Base-by-base conservation (phyloP, 2,113 vertebrate species). In the Alaudala cheleensis region DNA sequence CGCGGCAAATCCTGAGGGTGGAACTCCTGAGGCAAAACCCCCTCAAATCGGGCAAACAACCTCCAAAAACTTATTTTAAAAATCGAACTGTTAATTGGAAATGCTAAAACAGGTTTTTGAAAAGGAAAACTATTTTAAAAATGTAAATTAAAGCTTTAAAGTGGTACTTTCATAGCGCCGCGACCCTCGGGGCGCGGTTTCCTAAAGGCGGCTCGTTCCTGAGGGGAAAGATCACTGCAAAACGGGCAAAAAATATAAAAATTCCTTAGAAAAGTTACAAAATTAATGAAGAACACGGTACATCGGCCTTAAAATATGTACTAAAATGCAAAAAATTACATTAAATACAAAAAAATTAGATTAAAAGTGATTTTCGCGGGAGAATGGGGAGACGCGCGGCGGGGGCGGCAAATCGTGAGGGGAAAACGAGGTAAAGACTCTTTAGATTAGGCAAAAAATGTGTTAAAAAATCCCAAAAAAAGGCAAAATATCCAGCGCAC, bases 61-160 rank as follows among this genome's bases (percentile, higher is more conserved):
- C 15, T 5, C 11, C 9, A 7, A 50, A 69, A 42, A 23, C 4
- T 9, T 4, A 3, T 21, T 47, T 0, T 3, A 40, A n/a, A 24
- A 26, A 14, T 7, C 5, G 2, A 21, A 7, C 3, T n/a, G 11
- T 2, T 17, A 9, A 18, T 0, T 14, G 2, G 14, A 23, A 42
- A 5, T 0, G 10, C 1, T 0, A 7, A 8, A 26, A 6, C 0
- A 33, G 3, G 0, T 24, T 6, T 6, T 8, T 10, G 1, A n/a
- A 18, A 10, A 0, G 1, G 3, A 9, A n/a, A 19, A 1, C 5
- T 4, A 5, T 8, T n/a, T 17, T 3, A 3, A 9, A 25, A 51
- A 25, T 2, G 4, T 4, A 20, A 34, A 31, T 24, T 23, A 8
- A 34, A 24, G 4, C 3, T 1, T 10, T 29, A 3, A 34, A 20